Conservation (phyloP, 2,888 invertebrate genomes). For the Drosophila demipolita region DNA sequence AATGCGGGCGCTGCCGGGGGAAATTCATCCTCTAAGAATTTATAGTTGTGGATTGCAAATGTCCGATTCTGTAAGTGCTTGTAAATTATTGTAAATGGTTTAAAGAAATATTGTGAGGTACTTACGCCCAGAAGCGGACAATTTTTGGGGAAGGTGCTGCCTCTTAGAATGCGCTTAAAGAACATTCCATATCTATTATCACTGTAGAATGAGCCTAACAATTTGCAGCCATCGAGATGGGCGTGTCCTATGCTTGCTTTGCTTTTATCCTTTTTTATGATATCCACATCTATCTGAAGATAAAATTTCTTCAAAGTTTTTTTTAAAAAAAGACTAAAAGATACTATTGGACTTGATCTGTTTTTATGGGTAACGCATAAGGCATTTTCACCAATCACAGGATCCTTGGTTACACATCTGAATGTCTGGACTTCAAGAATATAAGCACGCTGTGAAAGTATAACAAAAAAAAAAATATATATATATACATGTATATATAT, state of each 20-base stretch:
- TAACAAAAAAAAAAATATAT: fast-evolving
- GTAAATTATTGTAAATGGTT: neutral
- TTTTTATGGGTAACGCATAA: slow-evolving; percentile 17
- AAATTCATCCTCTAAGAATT: slow-evolving; percentile 46
- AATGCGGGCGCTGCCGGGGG: slow-evolving; percentile 33
- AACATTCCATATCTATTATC: slow-evolving; percentile 29
- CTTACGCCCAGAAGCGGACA: slow-evolving; percentile 62
- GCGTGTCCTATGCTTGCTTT: slow-evolving; percentile 36
- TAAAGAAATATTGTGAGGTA: neutral
- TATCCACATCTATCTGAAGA: neutral
- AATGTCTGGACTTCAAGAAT: slow-evolving; percentile 18
- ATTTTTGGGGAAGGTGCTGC: slow-evolving; percentile 46
- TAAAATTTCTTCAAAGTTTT: neutral
- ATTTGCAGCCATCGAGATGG: slow-evolving; percentile 59
- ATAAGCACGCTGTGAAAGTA: neutral
- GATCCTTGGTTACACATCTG: slow-evolving; percentile 8
- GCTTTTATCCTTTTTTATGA: slow-evolving; percentile 52
- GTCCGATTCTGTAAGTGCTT: slow-evolving; percentile 16
- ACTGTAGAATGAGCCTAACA: slow-evolving; percentile 26
- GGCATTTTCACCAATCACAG: neutral
- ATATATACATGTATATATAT: neutral
- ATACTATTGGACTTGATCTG: neutral
- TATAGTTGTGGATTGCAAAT: slow-evolving; percentile 54
- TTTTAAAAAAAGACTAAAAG: neutral
- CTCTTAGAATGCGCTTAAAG: slow-evolving; percentile 29